These are phyloP conservation scores for Coendou prehensilis DNA, from an alignment of 2,797 vertebrate genomes.

Conservation along the genomic window DNA sequence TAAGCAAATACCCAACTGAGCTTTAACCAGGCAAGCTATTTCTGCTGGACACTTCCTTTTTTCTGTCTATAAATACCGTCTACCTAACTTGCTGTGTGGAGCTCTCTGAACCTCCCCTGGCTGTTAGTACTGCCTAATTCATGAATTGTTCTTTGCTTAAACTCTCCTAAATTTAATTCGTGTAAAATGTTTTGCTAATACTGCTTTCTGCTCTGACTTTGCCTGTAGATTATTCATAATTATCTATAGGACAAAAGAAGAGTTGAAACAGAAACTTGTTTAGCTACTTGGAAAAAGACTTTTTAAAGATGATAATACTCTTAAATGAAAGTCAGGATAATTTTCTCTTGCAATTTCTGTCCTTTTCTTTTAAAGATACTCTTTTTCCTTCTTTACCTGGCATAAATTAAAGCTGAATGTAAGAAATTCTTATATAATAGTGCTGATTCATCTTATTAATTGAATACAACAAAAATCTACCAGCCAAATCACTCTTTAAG, in stretches of 20 bases:
- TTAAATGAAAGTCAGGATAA: slow-evolving; percentile 50
- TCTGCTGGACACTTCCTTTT: neutral
- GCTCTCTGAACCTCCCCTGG: neutral
- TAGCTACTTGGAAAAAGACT: slow-evolving; percentile 43
- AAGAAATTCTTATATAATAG: slow-evolving; percentile 66
- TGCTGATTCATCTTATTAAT: slow-evolving; percentile 75
- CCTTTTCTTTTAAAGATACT: slow-evolving; percentile 46
- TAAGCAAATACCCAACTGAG: neutral
- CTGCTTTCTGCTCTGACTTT: slow-evolving; percentile 53
- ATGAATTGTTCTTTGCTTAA: neutral
- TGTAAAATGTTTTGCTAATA: neutral
- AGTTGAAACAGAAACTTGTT: slow-evolving; percentile 29
- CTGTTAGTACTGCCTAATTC: neutral
- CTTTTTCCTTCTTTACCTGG: slow-evolving; percentile 34
- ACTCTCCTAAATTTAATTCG: neutral
- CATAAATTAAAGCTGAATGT: slow-evolving; percentile 47
- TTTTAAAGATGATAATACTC: neutral
- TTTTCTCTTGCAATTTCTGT: slow-evolving; percentile 33
- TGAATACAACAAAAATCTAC: slow-evolving; percentile 60
- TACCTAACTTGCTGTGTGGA: neutral
- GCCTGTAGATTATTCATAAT: slow-evolving; percentile 51
- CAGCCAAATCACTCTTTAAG: slow-evolving; percentile 63
- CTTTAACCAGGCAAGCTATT: neutral
- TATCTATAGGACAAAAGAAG: neutral
- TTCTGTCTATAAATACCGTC: no score